These are phyloP conservation scores for Pelodytes ibericus DNA, from an alignment of 2,797 vertebrate genomes.

Conservation along the genomic window DNA sequence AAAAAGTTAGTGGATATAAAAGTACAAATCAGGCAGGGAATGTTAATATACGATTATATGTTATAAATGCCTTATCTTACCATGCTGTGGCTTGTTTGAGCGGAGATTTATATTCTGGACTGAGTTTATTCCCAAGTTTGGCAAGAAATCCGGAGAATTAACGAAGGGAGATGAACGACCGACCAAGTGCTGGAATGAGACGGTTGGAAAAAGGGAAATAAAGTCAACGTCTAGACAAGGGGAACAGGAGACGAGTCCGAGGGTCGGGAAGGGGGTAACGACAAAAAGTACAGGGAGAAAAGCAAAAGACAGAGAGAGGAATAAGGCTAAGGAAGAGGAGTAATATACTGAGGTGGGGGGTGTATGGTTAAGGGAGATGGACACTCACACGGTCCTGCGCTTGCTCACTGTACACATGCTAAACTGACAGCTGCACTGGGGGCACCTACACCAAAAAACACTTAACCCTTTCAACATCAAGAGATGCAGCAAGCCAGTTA, in stretches of 20 bases:
- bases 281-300: slow-evolving; percentile 45
- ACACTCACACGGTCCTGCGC: slow-evolving; percentile 48
- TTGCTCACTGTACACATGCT: slow-evolving; percentile 48
- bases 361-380: slow-evolving; percentile 37
- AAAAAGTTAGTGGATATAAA: not conserved
- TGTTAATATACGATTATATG: no score
- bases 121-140: slow-evolving; percentile 33
- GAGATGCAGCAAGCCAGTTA: no score
- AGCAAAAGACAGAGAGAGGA: slow-evolving; percentile 19
- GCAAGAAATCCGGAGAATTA: slow-evolving; percentile 41
- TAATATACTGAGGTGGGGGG: slow-evolving; percentile 19
- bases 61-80: slow-evolving; percentile 24
- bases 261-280: not conserved
- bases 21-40: not conserved
- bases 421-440: slow-evolving; percentile 49
- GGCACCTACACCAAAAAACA: slow-evolving; percentile 34
- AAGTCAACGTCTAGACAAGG: not conserved
- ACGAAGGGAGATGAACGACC: slow-evolving; percentile 34
- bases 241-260: slow-evolving; percentile 11
- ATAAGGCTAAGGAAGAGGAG: slow-evolving; percentile 37
- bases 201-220: not conserved
- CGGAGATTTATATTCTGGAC: slow-evolving; percentile 10
- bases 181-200: slow-evolving; percentile 19
- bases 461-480: slow-evolving; percentile 28
- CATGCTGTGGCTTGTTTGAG: slow-evolving; percentile 39